Conservation (phyloP, 2,797 vertebrate species). For the Sandelia bainsii region DNA sequence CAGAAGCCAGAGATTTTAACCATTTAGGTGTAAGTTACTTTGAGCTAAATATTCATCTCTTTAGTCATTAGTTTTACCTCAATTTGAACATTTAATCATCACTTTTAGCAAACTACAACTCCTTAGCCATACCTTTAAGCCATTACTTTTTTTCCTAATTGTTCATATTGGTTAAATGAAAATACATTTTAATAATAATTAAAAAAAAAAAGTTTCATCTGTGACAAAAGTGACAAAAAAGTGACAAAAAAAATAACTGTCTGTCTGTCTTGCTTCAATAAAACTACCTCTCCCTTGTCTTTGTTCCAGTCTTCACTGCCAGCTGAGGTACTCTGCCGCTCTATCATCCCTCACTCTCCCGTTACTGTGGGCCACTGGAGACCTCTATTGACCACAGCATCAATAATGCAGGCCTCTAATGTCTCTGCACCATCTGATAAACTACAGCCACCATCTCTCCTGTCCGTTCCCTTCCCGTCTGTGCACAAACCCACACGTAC, state of each 20-base stretch:
- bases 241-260: constrained; percentile 29
- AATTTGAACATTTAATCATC: not conserved
- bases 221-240: not conserved
- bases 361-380: constrained; percentile 79
- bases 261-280: constrained; percentile 47
- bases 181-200: too few species aligned
- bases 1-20: not conserved
- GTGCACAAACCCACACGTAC: constrained; percentile 11
- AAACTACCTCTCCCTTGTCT: constrained; percentile 51
- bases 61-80: too few species aligned
- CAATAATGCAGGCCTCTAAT: constrained; percentile 85
- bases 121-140: not conserved
- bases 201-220: not conserved
- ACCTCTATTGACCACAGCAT: constrained; percentile 84
- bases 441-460: constrained; percentile 71
- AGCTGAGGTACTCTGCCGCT: constrained; percentile 55
- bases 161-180: too few species aligned
- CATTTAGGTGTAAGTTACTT: not conserved
- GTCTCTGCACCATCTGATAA: constrained; percentile 80
- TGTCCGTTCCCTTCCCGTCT: constrained; percentile 51
- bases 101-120: not conserved
- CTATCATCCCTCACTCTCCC: constrained; percentile 71
- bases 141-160: not conserved
- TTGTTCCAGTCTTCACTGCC: constrained; percentile 36
- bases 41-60: too few species aligned